Conservation (phyloP, 2,113 vertebrate species). For the Gorsachius goisagi region DNA sequence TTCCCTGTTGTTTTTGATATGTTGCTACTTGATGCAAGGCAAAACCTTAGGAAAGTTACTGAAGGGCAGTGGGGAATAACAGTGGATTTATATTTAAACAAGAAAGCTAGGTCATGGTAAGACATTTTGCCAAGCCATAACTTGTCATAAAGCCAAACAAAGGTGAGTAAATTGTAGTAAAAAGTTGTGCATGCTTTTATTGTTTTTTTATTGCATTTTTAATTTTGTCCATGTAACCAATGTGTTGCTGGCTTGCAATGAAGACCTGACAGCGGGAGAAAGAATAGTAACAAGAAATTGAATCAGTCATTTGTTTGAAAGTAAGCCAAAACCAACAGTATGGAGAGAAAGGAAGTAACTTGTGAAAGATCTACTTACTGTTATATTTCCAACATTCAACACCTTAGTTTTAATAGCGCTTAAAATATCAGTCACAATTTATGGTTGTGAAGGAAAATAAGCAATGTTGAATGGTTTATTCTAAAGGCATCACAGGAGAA, state of each 20-base stretch:
- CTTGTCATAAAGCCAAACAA: background rate
- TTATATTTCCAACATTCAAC: background rate
- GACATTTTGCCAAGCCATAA: background rate
- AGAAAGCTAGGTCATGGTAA: background rate
- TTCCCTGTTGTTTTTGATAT: background rate
- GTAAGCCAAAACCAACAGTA: background rate
- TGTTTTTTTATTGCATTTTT: background rate
- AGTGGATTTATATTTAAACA: background rate
- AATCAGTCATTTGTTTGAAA: background rate
- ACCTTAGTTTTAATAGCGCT: background rate
- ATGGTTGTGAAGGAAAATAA: background rate
- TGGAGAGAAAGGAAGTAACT: background rate
- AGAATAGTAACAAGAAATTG: background rate
- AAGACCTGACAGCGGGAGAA: background rate
- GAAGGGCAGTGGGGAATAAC: background rate
- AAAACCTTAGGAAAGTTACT: background rate
- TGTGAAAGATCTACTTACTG: background rate
- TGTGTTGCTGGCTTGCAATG: background rate
- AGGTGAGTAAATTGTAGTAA: background rate
- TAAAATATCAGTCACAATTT: background rate
- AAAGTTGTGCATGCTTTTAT: background rate
- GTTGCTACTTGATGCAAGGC: background rate
- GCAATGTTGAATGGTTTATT: background rate
- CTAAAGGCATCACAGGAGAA: background rate
- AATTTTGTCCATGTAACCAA: background rate